phyloP scores from a whole-genome alignment of 1,140 invertebrate species.

The Drosophila insularis region DNA sequence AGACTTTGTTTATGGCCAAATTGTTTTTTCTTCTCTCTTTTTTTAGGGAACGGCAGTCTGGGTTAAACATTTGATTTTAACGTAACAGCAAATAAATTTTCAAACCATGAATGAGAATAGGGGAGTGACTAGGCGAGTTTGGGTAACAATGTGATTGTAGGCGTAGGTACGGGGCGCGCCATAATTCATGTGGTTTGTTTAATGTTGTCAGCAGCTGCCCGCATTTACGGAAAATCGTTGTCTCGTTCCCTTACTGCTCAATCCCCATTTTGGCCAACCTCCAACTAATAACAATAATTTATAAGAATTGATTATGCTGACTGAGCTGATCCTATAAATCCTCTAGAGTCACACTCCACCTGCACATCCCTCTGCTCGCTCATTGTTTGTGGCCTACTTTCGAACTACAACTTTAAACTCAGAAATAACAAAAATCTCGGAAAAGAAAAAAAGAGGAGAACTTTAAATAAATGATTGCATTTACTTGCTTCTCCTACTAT shows the following conservation, averaged over 20 bases:
- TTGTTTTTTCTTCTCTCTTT: constrained; percentile 12
- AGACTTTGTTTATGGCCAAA: constrained; percentile 64
- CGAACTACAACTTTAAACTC: constrained; percentile 4
- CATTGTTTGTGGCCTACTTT: constrained; percentile 48
- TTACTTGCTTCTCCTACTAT: constrained; percentile 24
- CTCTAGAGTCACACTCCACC: constrained; percentile 20
- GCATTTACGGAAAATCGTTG: constrained; percentile 17
- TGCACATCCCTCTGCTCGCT: background rate
- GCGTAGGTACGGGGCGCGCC: constrained; percentile 4
- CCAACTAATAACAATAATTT: constrained; percentile 77
- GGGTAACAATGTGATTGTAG: background rate
- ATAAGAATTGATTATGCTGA: constrained; percentile 80
- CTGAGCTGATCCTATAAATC: constrained; percentile 59
- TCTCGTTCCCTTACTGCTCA: constrained; percentile 18
- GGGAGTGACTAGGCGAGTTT: constrained; percentile 33
- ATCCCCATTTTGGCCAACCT: constrained; percentile 41
- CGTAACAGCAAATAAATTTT: constrained; percentile 42
- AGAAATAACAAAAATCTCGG: background rate
- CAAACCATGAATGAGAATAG: constrained; percentile 11
- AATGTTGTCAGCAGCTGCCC: constrained; percentile 73
- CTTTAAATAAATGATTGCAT: constrained; percentile 56
- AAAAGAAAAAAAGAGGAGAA: constrained; percentile 7
- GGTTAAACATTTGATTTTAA: constrained; percentile 50
- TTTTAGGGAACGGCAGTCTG: background rate
- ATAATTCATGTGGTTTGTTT: constrained; percentile 72